phyloP scores from a whole-genome alignment of 2,888 invertebrate species.

The Chrysolina oricalcia region DNA sequence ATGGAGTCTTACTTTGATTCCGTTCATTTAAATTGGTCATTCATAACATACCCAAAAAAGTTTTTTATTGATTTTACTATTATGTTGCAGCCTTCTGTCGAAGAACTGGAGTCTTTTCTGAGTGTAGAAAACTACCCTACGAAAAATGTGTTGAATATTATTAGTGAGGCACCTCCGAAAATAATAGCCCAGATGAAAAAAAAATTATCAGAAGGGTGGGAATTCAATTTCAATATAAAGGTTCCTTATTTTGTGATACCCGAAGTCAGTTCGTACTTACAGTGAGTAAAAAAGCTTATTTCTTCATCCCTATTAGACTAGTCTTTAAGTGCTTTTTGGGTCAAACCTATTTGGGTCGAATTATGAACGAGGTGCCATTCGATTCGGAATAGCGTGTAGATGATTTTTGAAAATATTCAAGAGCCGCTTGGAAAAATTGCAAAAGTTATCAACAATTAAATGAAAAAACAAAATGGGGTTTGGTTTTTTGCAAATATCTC shows the following conservation, averaged over 20 bases:
- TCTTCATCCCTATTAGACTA: not conserved
- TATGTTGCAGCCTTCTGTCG: constrained; percentile 58
- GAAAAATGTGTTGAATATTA: constrained; percentile 51
- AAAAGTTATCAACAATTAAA: too few species aligned
- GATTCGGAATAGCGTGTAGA: too few species aligned
- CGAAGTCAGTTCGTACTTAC: constrained; percentile 81
- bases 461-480: too few species aligned
- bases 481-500: too few species aligned
- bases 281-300: constrained; percentile 73
- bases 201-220: constrained; percentile 66
- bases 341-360: too few species aligned
- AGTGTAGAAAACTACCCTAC: constrained; percentile 48
- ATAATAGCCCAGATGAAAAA: constrained; percentile 55
- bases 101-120: constrained; percentile 58
- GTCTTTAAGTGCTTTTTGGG: too few species aligned
- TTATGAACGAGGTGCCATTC: too few species aligned
- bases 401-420: too few species aligned
- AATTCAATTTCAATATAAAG: constrained; percentile 82
- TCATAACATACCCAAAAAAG: too few species aligned
- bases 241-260: constrained; percentile 85
- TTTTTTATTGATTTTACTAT: constrained; percentile 35
- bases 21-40: too few species aligned
- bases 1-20: too few species aligned
- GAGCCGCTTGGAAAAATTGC: too few species aligned
- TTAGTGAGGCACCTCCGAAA: constrained; percentile 52